Evolutionary conservation across 2,113 vertebrate species (phyloP).

Genomic region (Eonycteris spelaea): DNA sequence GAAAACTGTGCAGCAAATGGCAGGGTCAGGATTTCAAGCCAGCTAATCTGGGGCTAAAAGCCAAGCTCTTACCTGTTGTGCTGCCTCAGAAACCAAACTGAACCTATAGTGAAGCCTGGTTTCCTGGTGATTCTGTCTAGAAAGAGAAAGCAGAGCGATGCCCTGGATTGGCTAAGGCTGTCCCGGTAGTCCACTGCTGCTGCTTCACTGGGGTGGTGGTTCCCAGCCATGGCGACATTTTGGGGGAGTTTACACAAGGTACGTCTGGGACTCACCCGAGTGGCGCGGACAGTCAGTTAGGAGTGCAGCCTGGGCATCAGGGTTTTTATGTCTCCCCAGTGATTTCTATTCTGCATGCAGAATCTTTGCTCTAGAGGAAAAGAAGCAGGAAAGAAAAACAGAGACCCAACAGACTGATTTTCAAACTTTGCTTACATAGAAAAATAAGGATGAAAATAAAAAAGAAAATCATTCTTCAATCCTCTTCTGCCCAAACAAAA

Average conservation of each 20-base stretch:
- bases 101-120: not conserved
- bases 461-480: not conserved
- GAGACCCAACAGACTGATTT: not conserved
- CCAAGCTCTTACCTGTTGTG: not conserved
- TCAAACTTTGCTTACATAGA: not conserved
- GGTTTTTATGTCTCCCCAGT: not conserved
- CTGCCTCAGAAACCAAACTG: not conserved
- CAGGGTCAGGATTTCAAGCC: not conserved
- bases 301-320: not conserved
- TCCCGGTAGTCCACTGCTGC: not conserved
- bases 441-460: not conserved
- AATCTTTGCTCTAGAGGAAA: not conserved
- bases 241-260: not conserved
- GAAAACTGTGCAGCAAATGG: not conserved
- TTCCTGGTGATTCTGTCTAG: not conserved
- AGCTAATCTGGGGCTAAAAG: not conserved
- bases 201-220: not conserved
- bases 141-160: not conserved
- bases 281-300: not conserved
- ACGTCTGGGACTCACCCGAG: not conserved
- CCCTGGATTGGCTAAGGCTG: not conserved
- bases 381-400: not conserved
- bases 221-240: accelerated
- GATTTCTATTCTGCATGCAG: not conserved
- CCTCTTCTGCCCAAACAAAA: not conserved